Percentiles rank a stretch among this genome's conserved stretches.
phyloP scores from a whole-genome alignment of 1,140 invertebrate genomes.

The Heliconius eleuchia region DNA sequence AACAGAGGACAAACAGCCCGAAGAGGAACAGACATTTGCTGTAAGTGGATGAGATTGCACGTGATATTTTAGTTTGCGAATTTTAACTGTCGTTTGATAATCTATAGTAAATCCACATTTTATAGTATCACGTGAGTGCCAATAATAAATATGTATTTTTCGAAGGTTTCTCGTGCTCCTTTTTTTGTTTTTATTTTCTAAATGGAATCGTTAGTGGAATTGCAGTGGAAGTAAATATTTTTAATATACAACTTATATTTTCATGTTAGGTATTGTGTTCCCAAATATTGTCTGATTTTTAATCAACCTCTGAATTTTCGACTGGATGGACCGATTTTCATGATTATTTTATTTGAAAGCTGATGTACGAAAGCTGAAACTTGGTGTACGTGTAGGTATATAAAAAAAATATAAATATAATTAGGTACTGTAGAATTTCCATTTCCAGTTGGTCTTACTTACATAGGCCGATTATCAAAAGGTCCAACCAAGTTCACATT shows the following conservation, averaged over 20 bases:
- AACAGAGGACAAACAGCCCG: slow-evolving; percentile 41
- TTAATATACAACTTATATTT: background rate
- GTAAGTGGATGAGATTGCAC: slow-evolving; percentile 55
- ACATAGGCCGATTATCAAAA: background rate
- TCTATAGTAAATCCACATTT: background rate
- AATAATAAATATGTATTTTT: background rate
- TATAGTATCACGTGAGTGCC: background rate
- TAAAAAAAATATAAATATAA: too few species aligned
- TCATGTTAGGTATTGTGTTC: too few species aligned
- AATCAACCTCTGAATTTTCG: too few species aligned
- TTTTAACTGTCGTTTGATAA: background rate
- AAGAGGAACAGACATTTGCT: slow-evolving; percentile 58
- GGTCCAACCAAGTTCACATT: background rate
- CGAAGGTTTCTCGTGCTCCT: background rate
- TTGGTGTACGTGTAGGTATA: too few species aligned
- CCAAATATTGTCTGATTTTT: too few species aligned
- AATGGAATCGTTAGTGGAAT: background rate
- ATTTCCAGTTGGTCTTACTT: background rate
- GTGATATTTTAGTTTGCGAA: slow-evolving; percentile 12
- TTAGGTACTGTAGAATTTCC: too few species aligned
- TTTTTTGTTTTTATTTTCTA: background rate
- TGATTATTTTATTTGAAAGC: too few species aligned
- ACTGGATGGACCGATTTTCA: too few species aligned
- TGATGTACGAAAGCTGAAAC: too few species aligned
- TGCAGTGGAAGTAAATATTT: background rate